Evolutionary conservation across 2,113 vertebrate genomes (phyloP).

Genomic region (Hippocampus guttulatus): DNA sequence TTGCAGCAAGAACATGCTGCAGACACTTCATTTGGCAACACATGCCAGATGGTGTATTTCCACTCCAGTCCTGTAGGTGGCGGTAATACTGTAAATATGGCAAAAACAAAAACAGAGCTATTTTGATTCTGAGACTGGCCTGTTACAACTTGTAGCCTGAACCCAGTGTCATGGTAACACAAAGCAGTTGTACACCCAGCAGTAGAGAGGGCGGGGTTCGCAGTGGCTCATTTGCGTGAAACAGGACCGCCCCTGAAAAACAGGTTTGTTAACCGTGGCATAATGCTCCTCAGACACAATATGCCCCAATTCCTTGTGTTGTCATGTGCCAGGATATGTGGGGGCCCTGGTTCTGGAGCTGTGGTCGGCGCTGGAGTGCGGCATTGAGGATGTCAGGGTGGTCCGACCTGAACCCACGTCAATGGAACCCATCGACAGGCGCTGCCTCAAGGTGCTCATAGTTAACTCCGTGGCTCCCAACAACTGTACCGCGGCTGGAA

Average conservation of each 20-base stretch:
- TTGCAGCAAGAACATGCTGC: too few relatives aligned
- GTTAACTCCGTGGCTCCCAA: too few relatives aligned
- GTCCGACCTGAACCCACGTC: constrained; percentile 80
- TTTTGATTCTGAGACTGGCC: not conserved
- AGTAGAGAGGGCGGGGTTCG: too few relatives aligned
- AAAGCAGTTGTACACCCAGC: too few relatives aligned
- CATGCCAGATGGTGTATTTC: too few relatives aligned
- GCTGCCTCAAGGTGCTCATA: constrained; percentile 84
- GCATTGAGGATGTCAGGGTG: constrained; percentile 81
- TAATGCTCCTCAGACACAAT: too few relatives aligned
- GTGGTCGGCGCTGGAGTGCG: constrained; percentile 87
- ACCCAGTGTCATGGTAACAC: too few relatives aligned
- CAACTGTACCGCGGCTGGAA: too few relatives aligned
- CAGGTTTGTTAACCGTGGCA: too few relatives aligned
- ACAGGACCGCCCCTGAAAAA: too few relatives aligned
- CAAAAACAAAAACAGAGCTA: not conserved
- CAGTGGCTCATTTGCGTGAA: too few relatives aligned
- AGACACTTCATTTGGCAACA: too few relatives aligned
- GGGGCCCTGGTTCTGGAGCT: constrained; percentile 80
- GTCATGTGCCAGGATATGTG: constrained; percentile 77
- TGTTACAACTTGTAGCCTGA: not conserved
- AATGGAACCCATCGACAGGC: constrained; percentile 87
- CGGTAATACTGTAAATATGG: not conserved
- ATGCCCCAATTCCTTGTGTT: not conserved
- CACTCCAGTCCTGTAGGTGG: not conserved